Conservation (phyloP, 2,113 vertebrate species). For the Clupea harengus region DNA sequence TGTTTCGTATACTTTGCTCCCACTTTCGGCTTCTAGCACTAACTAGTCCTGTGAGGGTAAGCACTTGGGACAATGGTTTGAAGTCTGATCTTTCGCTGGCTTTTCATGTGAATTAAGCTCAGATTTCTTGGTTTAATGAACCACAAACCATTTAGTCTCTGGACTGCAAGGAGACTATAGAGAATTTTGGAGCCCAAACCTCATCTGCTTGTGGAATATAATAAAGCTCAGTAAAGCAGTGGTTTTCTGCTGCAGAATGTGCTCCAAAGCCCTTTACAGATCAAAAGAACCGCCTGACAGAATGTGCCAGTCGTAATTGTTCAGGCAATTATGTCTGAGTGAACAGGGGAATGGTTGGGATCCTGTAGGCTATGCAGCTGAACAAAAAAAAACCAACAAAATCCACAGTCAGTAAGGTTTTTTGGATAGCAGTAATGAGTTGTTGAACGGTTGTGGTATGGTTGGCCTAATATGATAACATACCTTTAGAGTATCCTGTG, state of each 20-base stretch:
- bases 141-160: background rate
- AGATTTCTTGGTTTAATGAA: slow-evolving; percentile 4
- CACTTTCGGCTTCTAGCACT: background rate
- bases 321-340: slow-evolving; percentile 48
- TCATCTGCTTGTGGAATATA: slow-evolving; percentile 29
- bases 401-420: slow-evolving; percentile 6
- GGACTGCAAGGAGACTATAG: background rate
- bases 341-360: slow-evolving; percentile 28
- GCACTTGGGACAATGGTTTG: background rate
- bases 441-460: slow-evolving; percentile 8
- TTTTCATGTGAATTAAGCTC: background rate
- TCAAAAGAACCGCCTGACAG: slow-evolving; percentile 45
- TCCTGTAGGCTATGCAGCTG: slow-evolving; percentile 29
- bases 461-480: slow-evolving; percentile 32
- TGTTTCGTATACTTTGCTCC: background rate
- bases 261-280: slow-evolving; percentile 45
- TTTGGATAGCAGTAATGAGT: slow-evolving; percentile 3
- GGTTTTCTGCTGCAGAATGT: slow-evolving; percentile 23
- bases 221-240: slow-evolving; percentile 39
- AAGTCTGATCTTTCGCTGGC: background rate
- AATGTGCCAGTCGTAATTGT: slow-evolving; percentile 50
- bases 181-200: background rate
- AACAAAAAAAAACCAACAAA: slow-evolving; percentile 39
- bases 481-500: background rate
- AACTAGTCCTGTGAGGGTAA: background rate